Base-by-base conservation (phyloP, 2,797 vertebrate species). In the Leptodactylus fallax region DNA sequence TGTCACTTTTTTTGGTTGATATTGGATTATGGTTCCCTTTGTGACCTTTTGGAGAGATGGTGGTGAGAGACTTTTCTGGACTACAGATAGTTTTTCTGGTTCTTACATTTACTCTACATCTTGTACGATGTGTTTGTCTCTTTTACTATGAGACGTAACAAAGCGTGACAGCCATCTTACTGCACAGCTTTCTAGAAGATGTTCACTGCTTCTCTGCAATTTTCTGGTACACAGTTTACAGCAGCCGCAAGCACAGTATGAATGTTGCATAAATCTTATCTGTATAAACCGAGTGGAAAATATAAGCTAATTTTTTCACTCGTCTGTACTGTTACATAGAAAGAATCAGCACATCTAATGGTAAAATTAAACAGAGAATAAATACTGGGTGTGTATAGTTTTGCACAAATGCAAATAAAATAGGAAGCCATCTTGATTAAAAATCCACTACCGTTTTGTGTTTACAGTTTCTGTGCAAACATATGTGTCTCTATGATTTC, bases 121-220 rank as follows among this genome's bases (percentile, higher is more conserved):
- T 78, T 21, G 16, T 9, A 25, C 4, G 36, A 36, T 36, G 36
- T 36, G 36, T 36, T 36, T 36, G 36, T 36, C 36, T 36, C 36
- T 10, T 79, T 8, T 60, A 60, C 25, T 36, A 58, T 58, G 77
- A 58, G 79, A 61, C 19, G 60, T 47, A 61, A 47, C 56, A 56
- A n/a, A 12, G 27, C 19, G 27, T 45, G 56, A 80, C 79, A 80
- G 27, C 27, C 11, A n/a, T 80, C 49, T 8, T 45, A 21, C 79
- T n/a, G 10, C 47, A 25, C 56, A 80, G 56, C 17, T 36, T 61
- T 60, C 58, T 60, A n/a, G 19, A 79, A 79, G 55, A 61, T 61
- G 56, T 80, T 80, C 79, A 14, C 56, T 47, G 56, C 36, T 45
- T 80, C 79, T 61, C 58, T 80, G 17, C 56, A 79, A 79, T 79